A percentile compares a stretch with the other conserved stretches of the same genome.
These are phyloP conservation scores for human (Homo sapiens) DNA, from an alignment of 2,113 vertebrate genomes.

Conservation along the genomic window GRCh38 chr18:75012501-75013000, in stretches of 20 bases:
- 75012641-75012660: background rate
- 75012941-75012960: background rate
- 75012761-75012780: background rate
- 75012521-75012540: background rate
- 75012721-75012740: background rate
- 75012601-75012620: background rate
- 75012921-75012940: background rate
- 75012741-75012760: background rate
- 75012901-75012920: background rate
- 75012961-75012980: background rate
- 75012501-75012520: background rate
- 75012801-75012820: background rate
- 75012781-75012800: background rate
- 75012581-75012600: background rate
- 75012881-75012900: background rate
- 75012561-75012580: background rate
- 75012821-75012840: background rate
- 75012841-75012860: background rate
- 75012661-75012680: background rate
- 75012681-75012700: too few species aligned
- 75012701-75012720: background rate
- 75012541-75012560: constrained; percentile 21
- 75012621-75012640: background rate
- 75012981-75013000: background rate
- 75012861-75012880: background rate